Percentiles rank a stretch among this genome's conserved stretches.
phyloP scores from a whole-genome alignment of 2,113 vertebrate species.

The Anser brachyrhynchus region DNA sequence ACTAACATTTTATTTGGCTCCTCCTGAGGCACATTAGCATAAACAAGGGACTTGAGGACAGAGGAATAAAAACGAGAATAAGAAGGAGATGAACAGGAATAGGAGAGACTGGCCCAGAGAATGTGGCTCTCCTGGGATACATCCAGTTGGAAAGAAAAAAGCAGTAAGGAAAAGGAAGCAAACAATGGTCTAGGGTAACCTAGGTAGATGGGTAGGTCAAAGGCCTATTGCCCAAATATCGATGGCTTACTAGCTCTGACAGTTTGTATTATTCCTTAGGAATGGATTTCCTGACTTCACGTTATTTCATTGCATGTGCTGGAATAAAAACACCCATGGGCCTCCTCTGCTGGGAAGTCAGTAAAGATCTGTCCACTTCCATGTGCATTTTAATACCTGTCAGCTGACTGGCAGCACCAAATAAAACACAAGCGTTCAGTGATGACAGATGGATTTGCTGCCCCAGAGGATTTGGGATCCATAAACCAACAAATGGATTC shows the following conservation, averaged over 20 bases:
- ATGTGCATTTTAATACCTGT: conserved; percentile 61
- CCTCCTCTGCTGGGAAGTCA: conserved; percentile 43
- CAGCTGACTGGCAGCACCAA: conserved; percentile 53
- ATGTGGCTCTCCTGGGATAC: background rate
- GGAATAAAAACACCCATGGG: conserved; percentile 54
- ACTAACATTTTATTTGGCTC: background rate
- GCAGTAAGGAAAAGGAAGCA: background rate
- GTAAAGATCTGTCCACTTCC: conserved; percentile 44
- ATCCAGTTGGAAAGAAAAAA: background rate
- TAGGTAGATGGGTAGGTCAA: conserved; percentile 37
- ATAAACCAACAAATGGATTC: conserved; percentile 74
- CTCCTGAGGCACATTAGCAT: background rate
- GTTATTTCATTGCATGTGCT: conserved; percentile 33
- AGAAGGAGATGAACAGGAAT: background rate
- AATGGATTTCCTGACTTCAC: conserved; percentile 49
- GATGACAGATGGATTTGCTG: conserved; percentile 68
- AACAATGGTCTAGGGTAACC: background rate
- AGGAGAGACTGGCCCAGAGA: background rate
- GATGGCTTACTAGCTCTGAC: conserved; percentile 30
- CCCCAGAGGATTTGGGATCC: conserved; percentile 58
- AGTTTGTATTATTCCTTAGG: conserved; percentile 22
- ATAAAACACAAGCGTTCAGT: conserved; percentile 54
- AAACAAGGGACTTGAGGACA: background rate
- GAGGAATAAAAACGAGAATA: background rate
- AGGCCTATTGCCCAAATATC: background rate